These are phyloP conservation scores for Adelosebastes latens DNA, from an alignment of 2,797 vertebrate species.

Conservation along the genomic window DNA sequence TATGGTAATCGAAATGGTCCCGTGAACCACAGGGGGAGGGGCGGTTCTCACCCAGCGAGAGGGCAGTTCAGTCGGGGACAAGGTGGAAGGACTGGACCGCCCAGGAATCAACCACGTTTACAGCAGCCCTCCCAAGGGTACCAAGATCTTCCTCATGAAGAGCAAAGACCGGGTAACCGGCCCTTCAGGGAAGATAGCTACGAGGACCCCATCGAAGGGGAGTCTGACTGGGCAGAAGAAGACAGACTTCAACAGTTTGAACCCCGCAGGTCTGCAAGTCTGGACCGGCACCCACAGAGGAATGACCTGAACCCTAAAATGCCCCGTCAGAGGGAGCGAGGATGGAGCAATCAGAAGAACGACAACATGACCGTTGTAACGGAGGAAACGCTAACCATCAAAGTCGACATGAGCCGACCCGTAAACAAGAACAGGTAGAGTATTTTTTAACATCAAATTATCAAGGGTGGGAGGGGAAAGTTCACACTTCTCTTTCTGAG, in stretches of 20 bases:
- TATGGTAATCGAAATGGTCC: constrained; percentile 1
- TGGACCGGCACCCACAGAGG: constrained; percentile 4
- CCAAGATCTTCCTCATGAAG: constrained; percentile 26
- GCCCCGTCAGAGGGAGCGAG: constrained; percentile 27
- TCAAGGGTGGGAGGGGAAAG: constrained; percentile 76
- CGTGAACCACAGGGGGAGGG: constrained; percentile 24
- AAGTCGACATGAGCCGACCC: constrained; percentile 90
- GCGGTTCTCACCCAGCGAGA: background rate
- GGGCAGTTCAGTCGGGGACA: constrained; percentile 10
- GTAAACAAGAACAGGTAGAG: constrained; percentile 89
- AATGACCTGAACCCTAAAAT: constrained; percentile 40
- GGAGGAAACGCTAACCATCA: constrained; percentile 88
- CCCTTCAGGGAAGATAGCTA: constrained; percentile 8
- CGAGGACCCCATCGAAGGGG: background rate
- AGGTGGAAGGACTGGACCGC: constrained; percentile 2
- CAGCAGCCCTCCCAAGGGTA: constrained; percentile 26
- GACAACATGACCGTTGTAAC: constrained; percentile 4
- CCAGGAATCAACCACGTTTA: constrained; percentile 10
- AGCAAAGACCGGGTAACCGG: constrained; percentile 7
- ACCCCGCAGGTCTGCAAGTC: background rate
- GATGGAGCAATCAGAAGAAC: constrained; percentile 45
- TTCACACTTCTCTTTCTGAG: constrained; percentile 78
- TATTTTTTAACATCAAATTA: constrained; percentile 37
- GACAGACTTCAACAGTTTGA: constrained; percentile 28
- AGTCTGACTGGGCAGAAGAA: constrained; percentile 47